Base-by-base conservation (phyloP, 1,140 invertebrate genomes). In the Ceratina japonica region DNA sequence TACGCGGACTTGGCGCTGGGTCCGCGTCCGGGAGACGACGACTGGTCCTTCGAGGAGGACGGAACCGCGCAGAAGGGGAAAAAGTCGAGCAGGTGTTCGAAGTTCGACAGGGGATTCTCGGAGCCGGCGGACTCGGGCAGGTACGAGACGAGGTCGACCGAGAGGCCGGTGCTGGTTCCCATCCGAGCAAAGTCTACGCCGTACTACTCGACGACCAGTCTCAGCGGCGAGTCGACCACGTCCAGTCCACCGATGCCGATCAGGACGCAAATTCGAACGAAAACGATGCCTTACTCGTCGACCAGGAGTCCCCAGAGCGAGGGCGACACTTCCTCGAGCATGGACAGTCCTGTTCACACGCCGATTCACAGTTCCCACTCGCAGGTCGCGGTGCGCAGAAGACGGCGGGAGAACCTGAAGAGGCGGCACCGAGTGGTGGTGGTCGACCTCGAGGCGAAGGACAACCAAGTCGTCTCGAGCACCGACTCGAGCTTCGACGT, bases 401-500 rank as follows among this genome's bases (percentile, higher is more conserved):
- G 91, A 58, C 87, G 91, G 72, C 91, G 91, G 20, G 91, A 91
- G 54, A 89, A 90, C 20, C 59, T 83, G 0, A 91, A 90, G 70
- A 89, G 88, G 52, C 87, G 91, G 51, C 92, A 93, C 59, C 87
- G 92, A 8, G 91, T 92, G 0, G 87, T 92, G 0, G 87, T 89
- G 0, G 88, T 92, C 2, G 92, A 93, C 79, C 78, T 93, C 16
- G 92, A 93, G 76, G 87, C 92, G 0, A 92, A 92, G 72, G 91
- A 92, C 73, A 91, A 91, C 15, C 91, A 92, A 22, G 91, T 93
- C 44, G 87, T 92, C 1, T 93, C 92, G 18, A 94, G 94, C 56
- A 94, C 94, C 16, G 94, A 95, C 83, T 94, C 94, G 56, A 94
- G 94, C 86, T 95, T 96, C 86, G 95, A 96, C 83, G 94, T 95